Percentiles rank a stretch among this genome's conserved stretches.
These are phyloP conservation scores for Drosophila pseudotalamancana DNA, from an alignment of 2,888 invertebrate genomes.

Conservation along the genomic window DNA sequence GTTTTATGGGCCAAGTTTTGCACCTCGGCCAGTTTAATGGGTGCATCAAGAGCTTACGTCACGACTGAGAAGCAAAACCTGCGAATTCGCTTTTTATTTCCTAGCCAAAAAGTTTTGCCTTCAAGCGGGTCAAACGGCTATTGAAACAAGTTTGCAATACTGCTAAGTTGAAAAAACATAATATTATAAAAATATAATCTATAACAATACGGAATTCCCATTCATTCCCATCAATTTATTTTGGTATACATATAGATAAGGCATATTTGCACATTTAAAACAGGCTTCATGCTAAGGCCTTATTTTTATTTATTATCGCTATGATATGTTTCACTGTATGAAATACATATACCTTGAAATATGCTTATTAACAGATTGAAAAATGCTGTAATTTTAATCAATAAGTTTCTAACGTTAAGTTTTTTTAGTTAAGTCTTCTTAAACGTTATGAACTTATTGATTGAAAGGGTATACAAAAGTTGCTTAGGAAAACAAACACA, in stretches of 20 bases:
- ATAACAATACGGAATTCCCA: too few species aligned
- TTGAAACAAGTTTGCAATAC: neutral
- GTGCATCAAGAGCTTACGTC: conserved; percentile 23
- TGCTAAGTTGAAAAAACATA: too few species aligned
- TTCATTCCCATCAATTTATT: too few species aligned
- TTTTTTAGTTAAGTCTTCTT: neutral
- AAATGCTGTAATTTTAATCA: too few species aligned
- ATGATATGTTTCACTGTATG: too few species aligned
- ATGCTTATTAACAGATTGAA: too few species aligned
- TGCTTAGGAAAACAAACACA: neutral
- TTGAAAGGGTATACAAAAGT: neutral
- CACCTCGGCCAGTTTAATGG: conserved; percentile 36
- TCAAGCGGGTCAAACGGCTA: neutral
- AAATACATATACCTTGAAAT: too few species aligned
- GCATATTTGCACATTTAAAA: too few species aligned
- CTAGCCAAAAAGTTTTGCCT: neutral
- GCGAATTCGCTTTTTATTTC: conserved; percentile 22
- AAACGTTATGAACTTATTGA: neutral
- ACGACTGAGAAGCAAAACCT: conserved; percentile 3
- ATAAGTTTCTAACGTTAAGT: neutral
- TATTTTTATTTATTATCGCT: too few species aligned
- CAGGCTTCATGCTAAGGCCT: too few species aligned
- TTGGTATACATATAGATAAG: too few species aligned
- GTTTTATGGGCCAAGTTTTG: conserved; percentile 47
- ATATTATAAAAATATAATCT: too few species aligned